Evolutionary conservation across 2,113 vertebrate species (phyloP).

Genomic region (Paradoxurus hermaphroditus): DNA sequence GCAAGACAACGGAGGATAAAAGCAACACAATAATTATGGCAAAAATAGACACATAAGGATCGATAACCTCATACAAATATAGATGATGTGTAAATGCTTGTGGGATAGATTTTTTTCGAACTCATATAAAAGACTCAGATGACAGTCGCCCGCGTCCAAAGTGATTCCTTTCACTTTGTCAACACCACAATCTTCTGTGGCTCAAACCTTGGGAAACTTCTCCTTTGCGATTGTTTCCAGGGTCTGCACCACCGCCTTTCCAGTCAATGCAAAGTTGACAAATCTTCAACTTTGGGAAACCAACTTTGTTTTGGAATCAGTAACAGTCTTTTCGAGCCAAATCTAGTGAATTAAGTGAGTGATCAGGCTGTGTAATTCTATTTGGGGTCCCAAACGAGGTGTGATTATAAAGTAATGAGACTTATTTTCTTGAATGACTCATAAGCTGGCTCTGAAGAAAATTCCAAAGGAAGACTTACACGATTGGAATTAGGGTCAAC

Average conservation of each 20-base stretch:
- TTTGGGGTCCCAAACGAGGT: constrained; percentile 9
- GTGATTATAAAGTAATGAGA: constrained; percentile 54
- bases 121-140: not conserved
- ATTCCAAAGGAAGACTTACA: constrained; percentile 16
- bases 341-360: not conserved
- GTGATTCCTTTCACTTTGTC: not conserved
- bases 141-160: not conserved
- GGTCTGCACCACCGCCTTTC: not conserved
- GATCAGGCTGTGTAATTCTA: not conserved
- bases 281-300: not conserved
- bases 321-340: not conserved
- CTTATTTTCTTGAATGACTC: constrained; percentile 60
- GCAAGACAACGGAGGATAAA: not conserved
- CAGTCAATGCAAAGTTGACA: not conserved
- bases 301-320: constrained; percentile 17
- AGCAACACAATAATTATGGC: not conserved
- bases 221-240: not conserved
- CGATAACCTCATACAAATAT: not conserved
- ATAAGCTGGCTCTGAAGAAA: constrained; percentile 39
- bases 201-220: not conserved
- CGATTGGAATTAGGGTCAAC: not conserved
- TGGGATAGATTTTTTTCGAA: not conserved
- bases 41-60: not conserved
- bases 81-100: fast-evolving
- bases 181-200: not conserved